Base-by-base conservation (phyloP, 1,140 invertebrate genomes). In the Schlechtendalia chinensis region DNA sequence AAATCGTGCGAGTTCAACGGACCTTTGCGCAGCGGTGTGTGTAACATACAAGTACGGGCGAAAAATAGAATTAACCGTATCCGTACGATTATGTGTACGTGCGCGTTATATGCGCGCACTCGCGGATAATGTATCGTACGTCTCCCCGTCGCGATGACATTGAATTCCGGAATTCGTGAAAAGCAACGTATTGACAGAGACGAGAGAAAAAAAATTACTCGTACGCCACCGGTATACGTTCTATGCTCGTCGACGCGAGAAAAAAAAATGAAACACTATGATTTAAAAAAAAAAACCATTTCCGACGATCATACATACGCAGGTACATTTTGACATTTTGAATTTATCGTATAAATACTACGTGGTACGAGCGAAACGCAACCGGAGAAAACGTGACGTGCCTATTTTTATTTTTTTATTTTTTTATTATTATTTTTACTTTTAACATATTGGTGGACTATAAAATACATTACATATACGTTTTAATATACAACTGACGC, bases 1-100 rank as follows among this genome's bases (percentile, higher is more conserved):
- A 71, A 71, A 71, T 71, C 69, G 69, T 71, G 69, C 19, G 69
- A 47, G 69, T 71, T 71, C 69, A 71, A 53, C 69, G 69, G 59
- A 32, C 59, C 58, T 71, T 14, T 11, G 27, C 69, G 24, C 17
- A 10, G 11, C 32, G 16, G 67, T 53, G 69, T 29, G 47, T 17
- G 10, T 50, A 27, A 67, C 22, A 39, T 67, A 67, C 14, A 69
- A 22, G 39, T 69, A 47, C 5, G 39, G 39, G 39, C 39, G 5
- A 47, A 22, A 69, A 24, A 39, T 2, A 58, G 29, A 61, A 29
- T 29, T 29, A 29, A 61, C 27, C 17, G 16, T 61, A 29, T 61
- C 14, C 27, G 24, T 45, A 67, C n/a, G n/a, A 29, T 29, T 63
- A n/a, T n/a, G n/a, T n/a, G n/a, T n/a, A n/a, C n/a, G n/a, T n/a